These are phyloP conservation scores for Arvicanthis niloticus DNA, from an alignment of 2,113 vertebrate species.

Conservation along the genomic window DNA sequence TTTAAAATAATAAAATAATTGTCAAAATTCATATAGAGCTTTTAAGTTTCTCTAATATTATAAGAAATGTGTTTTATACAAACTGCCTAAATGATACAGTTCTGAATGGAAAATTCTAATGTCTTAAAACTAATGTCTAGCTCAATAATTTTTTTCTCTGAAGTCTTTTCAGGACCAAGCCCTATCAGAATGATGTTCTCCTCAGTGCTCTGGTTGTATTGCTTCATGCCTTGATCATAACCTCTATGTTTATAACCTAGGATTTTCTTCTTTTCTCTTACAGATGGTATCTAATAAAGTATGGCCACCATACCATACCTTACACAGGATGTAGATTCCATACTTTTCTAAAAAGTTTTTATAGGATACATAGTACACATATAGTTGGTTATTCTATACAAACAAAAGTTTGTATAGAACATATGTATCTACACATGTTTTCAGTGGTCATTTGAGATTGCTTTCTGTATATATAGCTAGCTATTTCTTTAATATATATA, in stretches of 20 bases:
- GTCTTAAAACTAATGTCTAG: not conserved
- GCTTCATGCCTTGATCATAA: not conserved
- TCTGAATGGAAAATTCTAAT: not conserved
- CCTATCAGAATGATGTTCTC: not conserved
- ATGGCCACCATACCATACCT: not conserved
- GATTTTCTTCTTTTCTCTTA: not conserved
- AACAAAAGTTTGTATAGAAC: too few species aligned
- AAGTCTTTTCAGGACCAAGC: not conserved
- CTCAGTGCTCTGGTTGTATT: not conserved
- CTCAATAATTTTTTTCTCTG: not conserved
- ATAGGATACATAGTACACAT: not conserved
- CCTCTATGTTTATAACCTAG: not conserved
- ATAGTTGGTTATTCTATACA: too few species aligned
- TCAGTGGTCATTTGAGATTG: not conserved
- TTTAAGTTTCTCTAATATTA: not conserved
- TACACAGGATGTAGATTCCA: not conserved
- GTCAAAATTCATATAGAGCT: not conserved
- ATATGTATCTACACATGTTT: too few species aligned
- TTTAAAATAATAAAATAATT: constrained; percentile 24
- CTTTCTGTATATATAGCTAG: not conserved
- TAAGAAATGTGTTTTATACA: not conserved
- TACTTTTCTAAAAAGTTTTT: not conserved
- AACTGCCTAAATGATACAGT: not conserved
- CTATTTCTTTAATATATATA: not conserved
- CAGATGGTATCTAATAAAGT: not conserved